Percentiles rank a stretch among this genome's conserved stretches.
Evolutionary conservation across 2,797 vertebrate genomes (phyloP).

Genomic region (Heterohyrax brucei): DNA sequence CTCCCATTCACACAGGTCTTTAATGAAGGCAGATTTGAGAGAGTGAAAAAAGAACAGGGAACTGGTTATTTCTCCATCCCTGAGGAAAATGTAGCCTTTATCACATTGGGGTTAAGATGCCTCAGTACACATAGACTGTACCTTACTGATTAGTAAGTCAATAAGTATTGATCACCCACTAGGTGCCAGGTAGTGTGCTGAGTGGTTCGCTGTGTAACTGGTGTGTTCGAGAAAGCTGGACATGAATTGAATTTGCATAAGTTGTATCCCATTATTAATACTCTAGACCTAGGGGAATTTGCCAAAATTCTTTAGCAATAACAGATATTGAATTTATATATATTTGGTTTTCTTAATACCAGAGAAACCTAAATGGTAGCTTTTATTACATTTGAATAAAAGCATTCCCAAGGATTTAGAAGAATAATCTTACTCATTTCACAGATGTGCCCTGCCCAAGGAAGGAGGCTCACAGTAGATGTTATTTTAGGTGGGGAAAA

Average conservation of each 20-base stretch:
- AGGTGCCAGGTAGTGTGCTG: constrained; percentile 43
- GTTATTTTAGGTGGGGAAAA: constrained; percentile 65
- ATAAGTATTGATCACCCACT: constrained; percentile 62
- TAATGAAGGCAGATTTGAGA: constrained; percentile 99
- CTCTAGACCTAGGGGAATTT: constrained; percentile 54
- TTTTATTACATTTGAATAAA: constrained; percentile 71
- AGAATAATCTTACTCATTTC: constrained; percentile 74
- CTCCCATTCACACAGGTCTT: too few relatives aligned
- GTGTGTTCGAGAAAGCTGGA: constrained; percentile 50
- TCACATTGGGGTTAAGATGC: constrained; percentile 68
- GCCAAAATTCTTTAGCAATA: constrained; percentile 67
- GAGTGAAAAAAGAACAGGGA: constrained; percentile 93
- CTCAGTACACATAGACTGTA: constrained; percentile 27
- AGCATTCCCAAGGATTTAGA: constrained; percentile 59
- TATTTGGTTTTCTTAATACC: constrained; percentile 67
- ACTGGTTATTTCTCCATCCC: constrained; percentile 74
- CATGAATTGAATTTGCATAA: constrained; percentile 62
- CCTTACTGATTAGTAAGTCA: constrained; percentile 56
- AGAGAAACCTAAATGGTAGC: constrained; percentile 54
- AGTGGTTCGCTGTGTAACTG: constrained; percentile 41
- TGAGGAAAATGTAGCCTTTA: constrained; percentile 56
- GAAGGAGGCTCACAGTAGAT: constrained; percentile 59
- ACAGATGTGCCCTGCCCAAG: constrained; percentile 46
- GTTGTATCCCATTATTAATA: constrained; percentile 72
- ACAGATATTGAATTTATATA: constrained; percentile 65